Evolutionary conservation across 2,888 invertebrate genomes (phyloP), one percentile per base, ranked within the genome.

Genomic region (Salpingus planirostris): DNA sequence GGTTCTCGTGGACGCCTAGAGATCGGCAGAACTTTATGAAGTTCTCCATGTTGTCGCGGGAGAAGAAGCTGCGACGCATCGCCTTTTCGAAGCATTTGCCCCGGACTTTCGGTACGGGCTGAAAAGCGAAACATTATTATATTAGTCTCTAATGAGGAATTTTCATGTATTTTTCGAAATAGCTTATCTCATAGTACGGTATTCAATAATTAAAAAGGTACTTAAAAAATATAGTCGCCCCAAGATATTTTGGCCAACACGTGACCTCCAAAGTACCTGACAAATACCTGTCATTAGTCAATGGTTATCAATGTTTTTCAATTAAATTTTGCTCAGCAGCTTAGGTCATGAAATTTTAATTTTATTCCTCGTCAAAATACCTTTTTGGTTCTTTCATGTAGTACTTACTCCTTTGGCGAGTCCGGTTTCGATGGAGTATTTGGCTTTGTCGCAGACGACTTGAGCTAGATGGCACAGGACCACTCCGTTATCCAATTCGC

Each of bases 11-110:
- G 18, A 91, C 86, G 25, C 88, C 88, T 30, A 87, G 73, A 29
- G 83, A 78, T 33, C 84, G 73, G 58, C 88, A 88, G 71, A 90
- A 90, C 40, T 80, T 79, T 49, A 90, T 78, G 64, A 90, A 91
- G 66, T 88, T 88, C 55, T 87, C 87, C 50, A 86, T 82, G 65
- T 90, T 90, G 66, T 91, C 90, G 24, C 90, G 61, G 0, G 89
- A 87, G 65, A 87, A 90, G 71, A 90, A 91, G 53, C 86, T 87
- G 45, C 85, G 76, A 7, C 85, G 73, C 36, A 83, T 80, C 8
- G 89, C 89, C 51, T 81, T 82, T 65, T 82, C 82, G 74, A 87
- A 85, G 62, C 83, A 85, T 50, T 83, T 77, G 14, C 81, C 81
- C 49, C 77, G 73, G 52, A 86, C 77, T 33, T 69, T 69, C 8